Percentiles rank a stretch among this genome's conserved stretches.
Conservation (phyloP, 2,888 invertebrate species). For the Brachyptera risi region DNA sequence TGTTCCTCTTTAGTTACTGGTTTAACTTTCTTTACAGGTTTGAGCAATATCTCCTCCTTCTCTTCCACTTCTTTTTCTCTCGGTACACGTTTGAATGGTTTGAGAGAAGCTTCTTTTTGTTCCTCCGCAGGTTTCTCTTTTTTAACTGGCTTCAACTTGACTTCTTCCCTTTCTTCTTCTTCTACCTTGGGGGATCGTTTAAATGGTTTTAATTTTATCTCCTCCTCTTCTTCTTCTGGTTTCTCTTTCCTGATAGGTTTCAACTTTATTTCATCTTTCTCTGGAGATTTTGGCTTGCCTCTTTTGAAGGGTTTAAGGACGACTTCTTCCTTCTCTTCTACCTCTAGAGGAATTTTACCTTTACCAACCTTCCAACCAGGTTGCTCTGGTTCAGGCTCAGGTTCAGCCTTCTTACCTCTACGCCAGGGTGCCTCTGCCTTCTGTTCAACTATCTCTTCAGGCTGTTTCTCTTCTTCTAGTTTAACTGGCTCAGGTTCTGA, state of each 20-base stretch:
- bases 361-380: conserved; percentile 37
- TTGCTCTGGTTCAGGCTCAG: conserved; percentile 35
- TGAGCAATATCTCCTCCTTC: conserved; percentile 20
- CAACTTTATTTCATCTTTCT: conserved; percentile 24
- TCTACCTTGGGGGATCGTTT: conserved; percentile 41
- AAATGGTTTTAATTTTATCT: conserved; percentile 47
- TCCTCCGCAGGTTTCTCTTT: conserved; percentile 17
- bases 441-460: conserved; percentile 30
- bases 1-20: conserved; percentile 44
- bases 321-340: conserved; percentile 32
- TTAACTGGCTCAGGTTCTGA: conserved; percentile 15
- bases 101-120: conserved; percentile 24
- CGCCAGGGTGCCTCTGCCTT: conserved; percentile 38
- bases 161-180: conserved; percentile 38
- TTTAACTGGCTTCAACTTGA: conserved; percentile 37
- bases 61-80: conserved; percentile 25
- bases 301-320: conserved; percentile 23
- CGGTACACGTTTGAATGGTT: conserved; percentile 9
- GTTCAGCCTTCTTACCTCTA: conserved; percentile 35
- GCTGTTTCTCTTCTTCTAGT: conserved; percentile 31
- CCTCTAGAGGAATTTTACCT: conserved; percentile 26
- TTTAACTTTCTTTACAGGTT: conserved; percentile 36
- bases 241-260: conserved; percentile 36
- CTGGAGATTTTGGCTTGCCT: conserved; percentile 26
- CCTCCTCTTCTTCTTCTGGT: conserved; percentile 39